Conservation (phyloP, 2,888 invertebrate species). For the Melieria picta region DNA sequence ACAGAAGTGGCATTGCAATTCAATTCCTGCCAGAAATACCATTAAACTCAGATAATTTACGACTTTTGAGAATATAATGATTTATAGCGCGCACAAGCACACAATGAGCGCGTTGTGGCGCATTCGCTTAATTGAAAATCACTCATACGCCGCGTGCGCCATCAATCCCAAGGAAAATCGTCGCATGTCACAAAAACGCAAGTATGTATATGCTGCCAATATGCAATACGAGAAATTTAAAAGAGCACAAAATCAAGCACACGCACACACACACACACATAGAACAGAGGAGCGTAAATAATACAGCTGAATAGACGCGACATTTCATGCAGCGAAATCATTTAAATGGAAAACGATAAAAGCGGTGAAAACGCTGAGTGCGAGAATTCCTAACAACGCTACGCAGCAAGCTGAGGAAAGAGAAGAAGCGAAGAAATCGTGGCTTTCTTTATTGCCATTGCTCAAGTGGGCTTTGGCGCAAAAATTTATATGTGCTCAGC, state of each 20-base stretch:
- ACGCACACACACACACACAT: not conserved
- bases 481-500: not conserved
- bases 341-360: constrained; percentile 16
- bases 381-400: too few relatives aligned
- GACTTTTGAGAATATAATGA: constrained; percentile 29
- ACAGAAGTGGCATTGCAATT: too few relatives aligned
- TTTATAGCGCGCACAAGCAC: constrained; percentile 16
- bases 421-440: not conserved
- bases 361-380: not conserved
- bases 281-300: too few relatives aligned
- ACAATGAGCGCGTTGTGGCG: not conserved
- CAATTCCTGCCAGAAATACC: too few relatives aligned
- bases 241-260: not conserved
- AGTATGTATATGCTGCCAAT: not conserved
- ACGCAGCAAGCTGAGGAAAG: too few relatives aligned
- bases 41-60: too few relatives aligned
- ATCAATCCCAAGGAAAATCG: not conserved
- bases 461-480: not conserved
- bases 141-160: constrained; percentile 3
- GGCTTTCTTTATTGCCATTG: constrained; percentile 1
- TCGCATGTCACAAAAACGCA: not conserved
- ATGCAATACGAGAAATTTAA: not conserved
- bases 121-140: constrained; percentile 24
- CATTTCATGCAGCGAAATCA: not conserved
- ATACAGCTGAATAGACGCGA: too few relatives aligned